Percentiles rank a stretch among this genome's conserved stretches.
phyloP scores from a whole-genome alignment of 1,140 invertebrate species.

The Parapsyche elsis region DNA sequence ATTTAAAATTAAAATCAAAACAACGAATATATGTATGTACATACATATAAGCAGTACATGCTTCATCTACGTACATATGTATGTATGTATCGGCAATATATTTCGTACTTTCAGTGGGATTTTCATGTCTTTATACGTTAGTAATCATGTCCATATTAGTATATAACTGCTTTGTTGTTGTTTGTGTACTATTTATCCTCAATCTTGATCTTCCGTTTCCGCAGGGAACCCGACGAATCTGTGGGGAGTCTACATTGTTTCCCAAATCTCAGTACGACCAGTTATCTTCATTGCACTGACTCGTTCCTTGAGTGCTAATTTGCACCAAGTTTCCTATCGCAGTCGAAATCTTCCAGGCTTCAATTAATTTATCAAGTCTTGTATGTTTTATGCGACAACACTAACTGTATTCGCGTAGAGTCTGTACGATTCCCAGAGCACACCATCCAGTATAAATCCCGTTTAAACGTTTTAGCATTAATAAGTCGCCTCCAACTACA shows the following conservation, averaged over 20 bases:
- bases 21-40: no score
- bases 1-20: no score
- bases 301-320: background rate
- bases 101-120: no score
- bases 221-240: slow-evolving; percentile 35
- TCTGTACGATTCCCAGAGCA: background rate
- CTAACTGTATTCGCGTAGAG: background rate
- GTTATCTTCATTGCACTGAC: slow-evolving; percentile 10
- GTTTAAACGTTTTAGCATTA: slow-evolving; percentile 20
- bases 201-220: slow-evolving; percentile 47
- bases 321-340: slow-evolving; percentile 10
- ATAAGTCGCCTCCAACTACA: background rate
- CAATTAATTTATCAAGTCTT: slow-evolving; percentile 3
- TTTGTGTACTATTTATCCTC: background rate
- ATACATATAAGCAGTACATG: no score
- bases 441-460: slow-evolving; percentile 1
- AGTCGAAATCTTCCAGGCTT: background rate
- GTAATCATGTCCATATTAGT: no score
- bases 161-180: background rate
- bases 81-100: no score
- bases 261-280: slow-evolving; percentile 36
- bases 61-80: no score
- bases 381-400: background rate
- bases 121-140: no score
- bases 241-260: slow-evolving; percentile 50